Conservation (phyloP, 2,797 vertebrate genomes). For the Gastrophryne carolinensis region DNA sequence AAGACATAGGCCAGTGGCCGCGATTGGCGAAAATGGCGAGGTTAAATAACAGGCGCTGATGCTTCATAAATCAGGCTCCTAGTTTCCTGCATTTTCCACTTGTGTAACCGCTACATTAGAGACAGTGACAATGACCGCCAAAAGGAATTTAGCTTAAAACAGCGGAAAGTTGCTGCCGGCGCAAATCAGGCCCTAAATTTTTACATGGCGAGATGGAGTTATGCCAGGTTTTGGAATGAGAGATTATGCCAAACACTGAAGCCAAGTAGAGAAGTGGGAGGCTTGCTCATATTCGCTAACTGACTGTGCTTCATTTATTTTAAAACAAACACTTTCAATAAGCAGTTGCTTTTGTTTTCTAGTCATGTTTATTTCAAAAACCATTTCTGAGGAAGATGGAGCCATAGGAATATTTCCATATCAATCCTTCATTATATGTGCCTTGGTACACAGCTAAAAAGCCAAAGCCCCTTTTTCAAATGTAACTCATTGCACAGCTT, state of each 20-base stretch:
- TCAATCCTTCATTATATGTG: constrained; percentile 42
- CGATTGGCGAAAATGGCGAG: no score
- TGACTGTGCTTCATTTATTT: constrained; percentile 35
- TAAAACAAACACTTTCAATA: constrained; percentile 42
- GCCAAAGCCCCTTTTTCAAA: constrained; percentile 45
- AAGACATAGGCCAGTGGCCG: no score
- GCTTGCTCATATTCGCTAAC: constrained; percentile 12
- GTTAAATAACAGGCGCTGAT: no score
- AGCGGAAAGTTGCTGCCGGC: no score
- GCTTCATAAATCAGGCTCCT: no score
- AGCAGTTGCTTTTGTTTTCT: constrained; percentile 48
- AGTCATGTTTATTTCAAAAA: constrained; percentile 52
- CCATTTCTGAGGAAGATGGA: constrained; percentile 39
- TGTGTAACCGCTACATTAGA: no score
- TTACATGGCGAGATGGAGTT: constrained; percentile 39
- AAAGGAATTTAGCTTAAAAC: no score
- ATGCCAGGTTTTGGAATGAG: background rate
- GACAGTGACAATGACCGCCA: no score
- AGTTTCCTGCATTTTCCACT: no score
- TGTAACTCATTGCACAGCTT: constrained; percentile 22
- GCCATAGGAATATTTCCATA: constrained; percentile 49
- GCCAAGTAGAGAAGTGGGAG: constrained; percentile 5
- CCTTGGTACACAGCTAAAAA: constrained; percentile 36
- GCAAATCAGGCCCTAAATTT: no score
- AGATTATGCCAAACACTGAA: constrained; percentile 18